Conservation (phyloP, 53 echinoderm and acorn worm genomes). For the Stichopus horrens region DNA sequence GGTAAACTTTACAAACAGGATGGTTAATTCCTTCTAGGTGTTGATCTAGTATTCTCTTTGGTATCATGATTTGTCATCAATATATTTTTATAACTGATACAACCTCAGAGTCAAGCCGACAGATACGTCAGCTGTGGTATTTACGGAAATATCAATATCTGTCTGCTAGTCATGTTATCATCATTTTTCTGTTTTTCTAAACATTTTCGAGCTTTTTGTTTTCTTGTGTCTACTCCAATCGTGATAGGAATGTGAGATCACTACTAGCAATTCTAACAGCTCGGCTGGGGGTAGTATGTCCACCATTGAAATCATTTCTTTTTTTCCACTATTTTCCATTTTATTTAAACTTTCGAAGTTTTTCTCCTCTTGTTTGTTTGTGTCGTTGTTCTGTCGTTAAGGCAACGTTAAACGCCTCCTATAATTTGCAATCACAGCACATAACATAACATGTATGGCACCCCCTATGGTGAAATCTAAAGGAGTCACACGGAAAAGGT, state of each 20-base stretch:
- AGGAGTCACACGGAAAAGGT: neutral
- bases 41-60: too few relatives aligned
- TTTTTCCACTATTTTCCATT: neutral
- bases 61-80: too few relatives aligned
- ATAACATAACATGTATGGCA: neutral
- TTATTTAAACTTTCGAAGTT: neutral
- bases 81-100: too few relatives aligned
- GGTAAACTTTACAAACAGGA: too few relatives aligned
- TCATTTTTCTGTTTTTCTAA: constrained; percentile 15
- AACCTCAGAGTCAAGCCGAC: too few relatives aligned
- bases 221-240: constrained; percentile 10
- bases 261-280: neutral
- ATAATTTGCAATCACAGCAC: neutral
- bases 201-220: neutral
- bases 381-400: neutral
- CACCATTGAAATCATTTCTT: constrained; percentile 8
- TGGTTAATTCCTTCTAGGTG: too few relatives aligned
- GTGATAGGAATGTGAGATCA: constrained; percentile 5
- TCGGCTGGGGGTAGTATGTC: constrained; percentile 20
- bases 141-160: too few relatives aligned
- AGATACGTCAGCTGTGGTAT: too few relatives aligned
- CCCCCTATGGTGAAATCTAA: neutral
- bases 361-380: neutral
- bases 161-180: neutral
- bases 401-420: neutral